Evolutionary conservation across 64 coral and sea anemone species (phyloP), one percentile per base, ranked within the genome.

Genomic region (Porites australiensis): DNA sequence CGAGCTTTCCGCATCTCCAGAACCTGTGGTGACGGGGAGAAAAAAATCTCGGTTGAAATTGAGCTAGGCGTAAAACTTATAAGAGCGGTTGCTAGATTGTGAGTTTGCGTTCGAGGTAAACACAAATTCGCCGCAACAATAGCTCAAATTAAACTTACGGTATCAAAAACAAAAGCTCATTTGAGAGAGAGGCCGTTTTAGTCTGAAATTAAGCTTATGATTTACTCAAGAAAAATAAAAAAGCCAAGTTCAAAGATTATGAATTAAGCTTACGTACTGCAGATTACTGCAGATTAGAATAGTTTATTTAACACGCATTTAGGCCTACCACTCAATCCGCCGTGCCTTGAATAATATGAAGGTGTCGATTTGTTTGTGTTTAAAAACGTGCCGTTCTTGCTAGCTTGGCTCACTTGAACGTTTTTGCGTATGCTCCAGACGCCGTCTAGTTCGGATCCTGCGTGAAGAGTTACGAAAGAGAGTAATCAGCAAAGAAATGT

Each of bases 341-440:
- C 91, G 49, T 96, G 95, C 64, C 95, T 93, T 58, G 95, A 96
- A 91, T 97, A 97, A 91, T 94, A 94, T 15, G 95, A 88, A 44
- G 87, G 20, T 5, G 70, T 71, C 6, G 75, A 76, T 46, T 79
- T 89, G 44, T 79, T 93, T 16, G 71, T 69, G 59, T 91, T 98
- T 72, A 93, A 77, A 13, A 79, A 76, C 58, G 95, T 83, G 68
- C 95, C 95, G 60, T 98, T 98, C 54, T 94, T 98, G 43, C 86
- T 82, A 22, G 84, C 79, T 49, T 89, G 71, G 21, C 73, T 91
- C 59, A 98, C 95, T 84, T 94, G 95, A 64, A 98, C 95, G 82
- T 98, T 98, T 77, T 90, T 82, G 60, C 95, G 88, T 77, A 98
- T 98, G 50, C 92, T 94, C 95, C 95, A 98, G 2, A 98, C 95